Evolutionary conservation across 2,888 invertebrate genomes (phyloP), one percentile per base, ranked within the genome.

Genomic region (Pemphredon lugubris): DNA sequence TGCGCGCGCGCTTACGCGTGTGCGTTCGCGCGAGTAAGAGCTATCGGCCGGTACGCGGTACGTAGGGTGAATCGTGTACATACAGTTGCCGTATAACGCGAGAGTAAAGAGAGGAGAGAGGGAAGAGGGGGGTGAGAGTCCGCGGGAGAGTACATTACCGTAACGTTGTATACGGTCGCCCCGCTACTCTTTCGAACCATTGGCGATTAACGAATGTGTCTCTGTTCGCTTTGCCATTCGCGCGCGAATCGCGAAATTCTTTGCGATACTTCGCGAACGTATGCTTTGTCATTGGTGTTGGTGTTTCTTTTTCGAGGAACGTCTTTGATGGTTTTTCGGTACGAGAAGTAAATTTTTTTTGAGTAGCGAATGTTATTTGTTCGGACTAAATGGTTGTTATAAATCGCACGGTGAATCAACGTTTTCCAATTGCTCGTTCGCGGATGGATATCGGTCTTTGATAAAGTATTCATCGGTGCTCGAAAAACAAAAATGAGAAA

Each of bases 171-270:
- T 79, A 82, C 83, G 78, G 73, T 50, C 60, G 57, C 53, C 45
- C 79, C 72, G 71, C 63, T 7, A 75, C 73, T 82, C 77, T 83
- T 83, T 83, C 79, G 78, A 63, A 32, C 78, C 77, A 77, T 77
- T 74, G 75, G 69, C 75, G 75, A 78, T 80, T 77, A 78, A 72
- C 76, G 64, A 67, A n/a, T n/a, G n/a, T n/a, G n/a, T n/a, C 70
- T 53, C 68, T 60, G 68, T 77, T 72, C 76, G 64, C 67, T 76
- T 74, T 64, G 74, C 79, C 77, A 75, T 75, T 70, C 66, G 59
- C 48, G 61, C 23, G 40, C 54, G 32, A 55, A 37, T 42, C 32
- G 16, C 34, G 44, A 65, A 34, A 34, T 34, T 34, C 34, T 4
- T 30, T 9, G 30, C 9, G 37, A 37, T 37, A 13, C 11, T 13